phyloP scores from a whole-genome alignment of 2,888 invertebrate species.

The Sarcophaga carnaria region DNA sequence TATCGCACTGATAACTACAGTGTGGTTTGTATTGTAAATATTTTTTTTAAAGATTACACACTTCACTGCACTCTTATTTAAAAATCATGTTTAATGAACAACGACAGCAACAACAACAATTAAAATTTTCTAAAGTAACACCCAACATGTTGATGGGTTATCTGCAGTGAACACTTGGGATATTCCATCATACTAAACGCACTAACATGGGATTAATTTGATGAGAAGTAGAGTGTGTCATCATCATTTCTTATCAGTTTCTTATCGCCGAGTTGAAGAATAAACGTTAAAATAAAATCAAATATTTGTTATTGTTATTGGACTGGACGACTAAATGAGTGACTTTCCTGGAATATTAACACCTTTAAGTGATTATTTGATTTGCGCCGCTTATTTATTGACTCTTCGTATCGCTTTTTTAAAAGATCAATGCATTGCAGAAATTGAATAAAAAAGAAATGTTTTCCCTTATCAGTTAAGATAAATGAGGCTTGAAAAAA shows the following conservation, averaged over 20 bases:
- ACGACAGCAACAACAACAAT: too few species aligned
- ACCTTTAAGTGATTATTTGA: neutral
- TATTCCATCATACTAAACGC: too few species aligned
- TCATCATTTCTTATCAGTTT: neutral
- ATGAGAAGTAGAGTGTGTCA: neutral
- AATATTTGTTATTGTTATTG: neutral
- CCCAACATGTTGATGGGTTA: neutral
- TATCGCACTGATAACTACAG: conserved; percentile 58
- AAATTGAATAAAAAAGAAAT: neutral
- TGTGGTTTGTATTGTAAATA: neutral
- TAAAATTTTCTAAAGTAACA: neutral
- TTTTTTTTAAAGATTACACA: neutral
- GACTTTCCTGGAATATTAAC: neutral
- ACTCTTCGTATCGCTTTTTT: too few species aligned
- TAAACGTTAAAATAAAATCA: neutral
- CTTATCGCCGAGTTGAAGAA: neutral
- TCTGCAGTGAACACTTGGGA: too few species aligned
- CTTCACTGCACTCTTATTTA: neutral
- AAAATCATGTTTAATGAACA: too few species aligned
- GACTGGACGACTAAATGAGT: neutral
- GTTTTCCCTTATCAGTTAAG: neutral
- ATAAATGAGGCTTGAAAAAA: neutral
- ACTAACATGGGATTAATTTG: neutral
- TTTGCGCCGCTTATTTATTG: neutral
- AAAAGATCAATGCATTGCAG: too few species aligned